Evolutionary conservation across 2,888 invertebrate species (phyloP).

Genomic region (Junonia oenone): DNA sequence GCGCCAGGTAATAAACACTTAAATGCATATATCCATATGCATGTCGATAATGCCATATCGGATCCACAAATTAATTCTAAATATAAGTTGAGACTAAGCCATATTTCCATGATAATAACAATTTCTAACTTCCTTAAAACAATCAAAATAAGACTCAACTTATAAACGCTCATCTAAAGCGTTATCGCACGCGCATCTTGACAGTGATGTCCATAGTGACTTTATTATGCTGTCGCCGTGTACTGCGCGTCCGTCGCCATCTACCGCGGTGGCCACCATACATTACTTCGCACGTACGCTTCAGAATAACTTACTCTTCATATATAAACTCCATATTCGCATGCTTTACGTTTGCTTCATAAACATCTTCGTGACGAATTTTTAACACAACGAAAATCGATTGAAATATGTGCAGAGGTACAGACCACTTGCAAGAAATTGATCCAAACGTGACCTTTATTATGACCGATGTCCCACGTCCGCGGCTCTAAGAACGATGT

Average conservation of each 20-base stretch:
- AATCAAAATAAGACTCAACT: neutral
- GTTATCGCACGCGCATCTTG: conserved; percentile 66
- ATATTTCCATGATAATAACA: neutral
- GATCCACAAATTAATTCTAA: neutral
- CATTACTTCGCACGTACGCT: conserved; percentile 44
- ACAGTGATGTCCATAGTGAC: conserved; percentile 37
- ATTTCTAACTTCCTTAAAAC: neutral
- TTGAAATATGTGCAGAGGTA: neutral
- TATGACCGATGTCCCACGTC: conserved; percentile 8
- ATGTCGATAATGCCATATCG: neutral
- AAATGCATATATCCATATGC: neutral
- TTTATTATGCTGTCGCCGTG: conserved; percentile 60
- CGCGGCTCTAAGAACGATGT: conserved; percentile 46
- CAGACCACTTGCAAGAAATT: neutral
- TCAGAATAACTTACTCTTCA: conserved; percentile 37
- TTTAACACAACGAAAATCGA: neutral
- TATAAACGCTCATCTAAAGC: conserved; percentile 35
- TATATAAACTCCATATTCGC: conserved; percentile 1
- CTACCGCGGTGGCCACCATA: conserved; percentile 54
- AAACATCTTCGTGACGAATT: neutral
- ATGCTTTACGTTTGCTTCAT: neutral
- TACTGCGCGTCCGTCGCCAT: conserved; percentile 44
- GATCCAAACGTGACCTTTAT: conserved; percentile 5
- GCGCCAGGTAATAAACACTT: conserved; percentile 3
- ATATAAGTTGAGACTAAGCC: neutral